Evolutionary conservation across 2,888 invertebrate genomes (phyloP).

Genomic region (Standfussiana lucernea): DNA sequence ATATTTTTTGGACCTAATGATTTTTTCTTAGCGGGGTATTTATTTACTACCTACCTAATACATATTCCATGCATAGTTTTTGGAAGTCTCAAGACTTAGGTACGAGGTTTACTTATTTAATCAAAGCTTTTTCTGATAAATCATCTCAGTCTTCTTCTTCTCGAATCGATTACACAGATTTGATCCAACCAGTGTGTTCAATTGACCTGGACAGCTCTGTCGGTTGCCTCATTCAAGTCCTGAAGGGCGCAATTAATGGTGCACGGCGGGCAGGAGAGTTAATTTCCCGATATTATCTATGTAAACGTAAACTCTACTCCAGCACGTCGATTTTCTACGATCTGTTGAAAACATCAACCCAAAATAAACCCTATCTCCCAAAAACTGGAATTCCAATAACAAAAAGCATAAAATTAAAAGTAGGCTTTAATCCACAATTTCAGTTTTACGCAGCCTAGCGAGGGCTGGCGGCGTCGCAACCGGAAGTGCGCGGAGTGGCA

Average conservation of each 20-base stretch:
- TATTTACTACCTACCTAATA: neutral
- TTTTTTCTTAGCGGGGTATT: neutral
- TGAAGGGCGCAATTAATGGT: neutral
- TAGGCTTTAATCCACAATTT: constrained; percentile 76
- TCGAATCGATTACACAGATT: neutral
- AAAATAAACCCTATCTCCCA: neutral
- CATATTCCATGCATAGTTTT: neutral
- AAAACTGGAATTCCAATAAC: constrained; percentile 20
- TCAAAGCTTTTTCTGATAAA: too few relatives aligned
- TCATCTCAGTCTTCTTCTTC: neutral
- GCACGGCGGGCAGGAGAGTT: neutral
- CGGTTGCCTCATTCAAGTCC: neutral
- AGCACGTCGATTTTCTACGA: neutral
- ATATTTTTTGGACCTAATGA: neutral
- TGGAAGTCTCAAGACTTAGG: neutral
- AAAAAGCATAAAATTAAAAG: constrained; percentile 62
- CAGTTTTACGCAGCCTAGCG: constrained; percentile 76
- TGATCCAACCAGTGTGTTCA: neutral
- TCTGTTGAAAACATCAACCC: neutral
- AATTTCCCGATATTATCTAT: neutral
- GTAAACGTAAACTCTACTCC: neutral
- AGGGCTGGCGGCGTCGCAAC: constrained; percentile 81
- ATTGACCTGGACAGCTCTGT: neutral
- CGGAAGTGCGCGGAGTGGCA: constrained; percentile 78
- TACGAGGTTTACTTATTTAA: neutral